A percentile compares a stretch with the other conserved stretches of the same genome.
These are phyloP conservation scores for Sarcophaga variegata DNA, from an alignment of 2,888 invertebrate species.

Conservation along the genomic window DNA sequence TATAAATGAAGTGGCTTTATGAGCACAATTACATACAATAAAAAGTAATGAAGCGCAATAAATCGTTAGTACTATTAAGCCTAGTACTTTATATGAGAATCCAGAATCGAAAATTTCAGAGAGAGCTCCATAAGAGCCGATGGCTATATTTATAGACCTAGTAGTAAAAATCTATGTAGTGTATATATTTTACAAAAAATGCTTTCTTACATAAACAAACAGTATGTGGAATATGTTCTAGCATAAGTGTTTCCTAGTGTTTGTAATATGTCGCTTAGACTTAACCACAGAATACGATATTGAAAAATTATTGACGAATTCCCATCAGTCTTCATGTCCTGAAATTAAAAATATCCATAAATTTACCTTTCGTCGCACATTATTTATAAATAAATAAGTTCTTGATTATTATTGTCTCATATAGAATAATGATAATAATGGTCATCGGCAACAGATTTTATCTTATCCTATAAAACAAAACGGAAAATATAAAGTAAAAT, in stretches of 20 bases:
- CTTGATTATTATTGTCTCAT: too few relatives aligned
- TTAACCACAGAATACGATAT: slow-evolving; percentile 86
- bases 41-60: slow-evolving; percentile 85
- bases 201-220: slow-evolving; percentile 71
- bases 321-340: slow-evolving; percentile 17
- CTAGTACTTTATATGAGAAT: slow-evolving; percentile 86
- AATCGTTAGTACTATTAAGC: slow-evolving; percentile 84
- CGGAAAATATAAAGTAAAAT: too few relatives aligned
- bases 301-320: slow-evolving; percentile 82
- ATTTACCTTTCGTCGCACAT: too few relatives aligned
- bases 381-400: too few relatives aligned
- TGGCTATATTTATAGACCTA: slow-evolving; percentile 86
- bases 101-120: slow-evolving; percentile 87
- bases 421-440: too few relatives aligned
- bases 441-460: too few relatives aligned
- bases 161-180: not conserved
- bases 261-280: slow-evolving; percentile 85
- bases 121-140: slow-evolving; percentile 86
- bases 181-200: not conserved
- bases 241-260: slow-evolving; percentile 86
- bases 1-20: slow-evolving; percentile 85
- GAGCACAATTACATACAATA: slow-evolving; percentile 87
- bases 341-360: not conserved
- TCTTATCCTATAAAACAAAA: too few relatives aligned
- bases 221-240: slow-evolving; percentile 86